Conservation (phyloP, 2,888 invertebrate species). For the Sphinx pinastri region DNA sequence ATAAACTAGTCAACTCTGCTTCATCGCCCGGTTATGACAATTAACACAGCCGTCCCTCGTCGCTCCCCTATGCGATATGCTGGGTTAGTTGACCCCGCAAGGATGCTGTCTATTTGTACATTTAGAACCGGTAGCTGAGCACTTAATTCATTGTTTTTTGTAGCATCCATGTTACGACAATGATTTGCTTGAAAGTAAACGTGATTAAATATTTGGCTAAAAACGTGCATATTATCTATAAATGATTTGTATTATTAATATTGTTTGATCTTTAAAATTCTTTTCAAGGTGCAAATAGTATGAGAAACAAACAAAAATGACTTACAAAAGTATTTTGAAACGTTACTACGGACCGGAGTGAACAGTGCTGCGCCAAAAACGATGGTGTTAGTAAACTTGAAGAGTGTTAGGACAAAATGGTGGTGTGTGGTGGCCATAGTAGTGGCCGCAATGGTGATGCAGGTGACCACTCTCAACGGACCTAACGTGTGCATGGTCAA, state of each 20-base stretch:
- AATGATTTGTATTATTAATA: too few relatives aligned
- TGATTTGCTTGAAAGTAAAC: background rate
- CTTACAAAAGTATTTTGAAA: background rate
- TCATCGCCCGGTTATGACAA: conserved; percentile 46
- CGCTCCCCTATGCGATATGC: conserved; percentile 42
- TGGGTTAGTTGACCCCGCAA: conserved; percentile 53
- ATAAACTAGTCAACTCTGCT: too few relatives aligned
- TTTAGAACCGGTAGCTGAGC: background rate
- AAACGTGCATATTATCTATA: too few relatives aligned
- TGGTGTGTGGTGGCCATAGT: conserved; percentile 55
- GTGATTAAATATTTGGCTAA: background rate
- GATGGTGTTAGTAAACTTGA: conserved; percentile 40
- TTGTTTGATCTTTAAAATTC: background rate
- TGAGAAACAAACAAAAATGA: conserved; percentile 12
- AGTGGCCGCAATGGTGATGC: conserved; percentile 49
- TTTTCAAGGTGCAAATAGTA: background rate
- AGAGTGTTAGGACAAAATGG: conserved; percentile 35
- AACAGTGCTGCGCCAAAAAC: conserved; percentile 28
- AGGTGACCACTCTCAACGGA: conserved; percentile 65
- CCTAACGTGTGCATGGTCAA: conserved; percentile 79
- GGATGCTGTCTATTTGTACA: background rate
- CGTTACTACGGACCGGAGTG: conserved; percentile 2
- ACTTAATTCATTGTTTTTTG: conserved; percentile 4
- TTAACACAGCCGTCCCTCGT: conserved; percentile 48
- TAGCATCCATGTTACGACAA: background rate